Conservation (phyloP, 2,113 vertebrate species). For the Oceanodroma tethys region DNA sequence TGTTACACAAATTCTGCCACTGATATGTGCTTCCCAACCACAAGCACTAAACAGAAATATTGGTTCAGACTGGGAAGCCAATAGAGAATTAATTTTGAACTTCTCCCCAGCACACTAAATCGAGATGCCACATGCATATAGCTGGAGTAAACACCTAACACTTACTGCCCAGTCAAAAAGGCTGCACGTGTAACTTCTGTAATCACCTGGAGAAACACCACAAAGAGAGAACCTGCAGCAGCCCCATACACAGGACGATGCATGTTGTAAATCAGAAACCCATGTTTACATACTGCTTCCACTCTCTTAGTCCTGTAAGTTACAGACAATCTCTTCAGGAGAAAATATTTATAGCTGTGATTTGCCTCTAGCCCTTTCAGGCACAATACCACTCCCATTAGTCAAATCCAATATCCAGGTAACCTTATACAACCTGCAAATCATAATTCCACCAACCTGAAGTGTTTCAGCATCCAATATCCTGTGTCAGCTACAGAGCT, state of each 20-base stretch:
- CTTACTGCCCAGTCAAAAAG: not conserved
- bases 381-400: not conserved
- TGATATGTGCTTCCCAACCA: not conserved
- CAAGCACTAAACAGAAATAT: not conserved
- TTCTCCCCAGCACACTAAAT: not conserved
- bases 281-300: not conserved
- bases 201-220: not conserved
- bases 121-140: not conserved
- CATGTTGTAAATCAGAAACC: not conserved
- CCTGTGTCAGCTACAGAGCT: not conserved
- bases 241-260: not conserved
- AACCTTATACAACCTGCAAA: conserved; percentile 28
- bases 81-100: not conserved
- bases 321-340: not conserved
- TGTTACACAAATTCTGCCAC: not conserved
- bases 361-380: conserved; percentile 6
- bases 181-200: not conserved
- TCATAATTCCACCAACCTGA: conserved; percentile 21
- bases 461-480: conserved; percentile 38
- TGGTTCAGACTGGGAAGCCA: not conserved
- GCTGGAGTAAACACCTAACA: not conserved
- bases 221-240: not conserved
- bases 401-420: conserved; percentile 19
- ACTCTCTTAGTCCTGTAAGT: not conserved
- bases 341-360: conserved; percentile 12